Evolutionary conservation across 2,888 invertebrate genomes (phyloP), one percentile per base, ranked within the genome.

Genomic region (Coenonympha arcania): DNA sequence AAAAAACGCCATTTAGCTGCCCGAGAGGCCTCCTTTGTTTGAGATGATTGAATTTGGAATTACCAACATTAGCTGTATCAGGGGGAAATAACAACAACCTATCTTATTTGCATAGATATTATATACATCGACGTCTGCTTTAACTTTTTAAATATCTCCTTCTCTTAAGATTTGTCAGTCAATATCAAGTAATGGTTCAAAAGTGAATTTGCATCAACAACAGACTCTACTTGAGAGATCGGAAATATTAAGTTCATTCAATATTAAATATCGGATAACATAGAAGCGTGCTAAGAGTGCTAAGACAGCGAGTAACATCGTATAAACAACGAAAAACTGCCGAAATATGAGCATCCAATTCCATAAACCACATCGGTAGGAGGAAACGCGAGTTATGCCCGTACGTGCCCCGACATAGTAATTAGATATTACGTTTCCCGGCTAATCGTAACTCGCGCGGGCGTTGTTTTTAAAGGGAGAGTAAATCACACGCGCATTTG

Each of bases 341-440:
- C 85, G 77, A 86, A 86, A 81, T 86, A 86, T 84, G 85, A 80
- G 82, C 76, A 78, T 78, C 79, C 81, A 80, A 85, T 84, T 81
- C 82, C 84, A 83, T 86, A 86, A 86, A 86, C 78, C 83, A 84
- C 83, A 79, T 80, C 71, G 78, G 79, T 70, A 66, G 76, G 76
- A 78, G 84, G 84, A 82, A 81, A 75, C 62, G 72, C 77, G 80
- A 85, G 84, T 84, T 86, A 85, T 79, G 79, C 71, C 63, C 64
- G 81, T 81, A 84, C 86, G 86, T 86, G 86, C 83, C 71, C 71
- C 70, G 73, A 74, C 86, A 86, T 85, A 84, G 81, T 85, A 85
- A 85, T 86, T 85, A 86, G 83, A 85, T 86, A 86, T 85, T 85
- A 85, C 78, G 73, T 69, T 71, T 69, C 75, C 73, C 68, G 65